These are phyloP conservation scores for Crotalus horridus DNA, from an alignment of 2,113 vertebrate species.

Conservation along the genomic window DNA sequence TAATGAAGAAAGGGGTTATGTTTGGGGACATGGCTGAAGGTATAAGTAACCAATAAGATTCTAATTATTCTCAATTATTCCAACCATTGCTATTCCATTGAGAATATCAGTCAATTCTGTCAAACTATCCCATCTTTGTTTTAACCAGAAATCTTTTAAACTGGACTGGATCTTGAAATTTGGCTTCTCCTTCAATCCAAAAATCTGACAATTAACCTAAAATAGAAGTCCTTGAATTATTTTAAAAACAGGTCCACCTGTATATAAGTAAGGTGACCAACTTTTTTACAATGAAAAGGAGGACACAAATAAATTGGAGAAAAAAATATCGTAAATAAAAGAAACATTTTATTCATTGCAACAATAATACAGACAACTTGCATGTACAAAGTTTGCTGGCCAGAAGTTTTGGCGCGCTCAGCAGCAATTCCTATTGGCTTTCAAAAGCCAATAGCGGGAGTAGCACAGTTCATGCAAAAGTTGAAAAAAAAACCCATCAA, in stretches of 20 bases:
- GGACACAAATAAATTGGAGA: too few relatives aligned
- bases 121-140: neutral
- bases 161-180: neutral
- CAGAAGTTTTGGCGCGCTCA: too few relatives aligned
- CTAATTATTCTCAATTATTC: neutral
- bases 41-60: neutral
- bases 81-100: neutral
- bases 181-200: neutral
- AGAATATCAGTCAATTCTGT: neutral
- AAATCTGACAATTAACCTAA: neutral
- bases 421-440: too few relatives aligned
- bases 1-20: neutral
- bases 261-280: too few relatives aligned
- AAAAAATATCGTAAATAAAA: too few relatives aligned
- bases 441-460: too few relatives aligned
- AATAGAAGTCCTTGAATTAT: neutral
- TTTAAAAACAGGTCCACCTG: neutral
- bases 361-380: too few relatives aligned
- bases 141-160: neutral
- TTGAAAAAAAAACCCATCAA: too few relatives aligned
- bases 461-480: too few relatives aligned
- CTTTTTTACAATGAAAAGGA: too few relatives aligned
- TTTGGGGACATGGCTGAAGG: neutral
- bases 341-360: too few relatives aligned
- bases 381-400: too few relatives aligned